Base-by-base conservation (phyloP, 2,797 vertebrate genomes). In the Strix occidentalis region DNA sequence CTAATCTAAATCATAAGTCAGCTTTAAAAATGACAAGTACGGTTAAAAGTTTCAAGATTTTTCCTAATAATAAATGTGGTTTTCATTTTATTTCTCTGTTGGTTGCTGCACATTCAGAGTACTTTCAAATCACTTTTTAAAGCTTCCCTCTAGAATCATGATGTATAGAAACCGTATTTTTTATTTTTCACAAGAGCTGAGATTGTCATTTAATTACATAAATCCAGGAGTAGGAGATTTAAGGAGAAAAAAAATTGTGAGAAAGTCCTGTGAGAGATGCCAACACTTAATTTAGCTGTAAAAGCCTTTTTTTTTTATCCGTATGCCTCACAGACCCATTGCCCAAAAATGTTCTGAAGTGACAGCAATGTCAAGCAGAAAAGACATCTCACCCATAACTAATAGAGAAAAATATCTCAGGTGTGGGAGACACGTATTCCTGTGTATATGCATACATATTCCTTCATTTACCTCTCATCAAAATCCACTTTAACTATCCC, bases 1-100 rank as follows among this genome's bases (percentile, higher is more conserved):
- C 95, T 96, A 76, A 94, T 95, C 88, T 90, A 96, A 96, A 97
- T 72, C 96, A 33, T 91, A 97, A 93, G 84, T 91, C 92, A 96
- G 53, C 89, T 92, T 96, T 91, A 60, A 94, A 95, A 91, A 87
- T 96, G 75, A 92, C 92, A 94, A 94, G 89, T 45, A 53, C 2
- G 5, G 74, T 60, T 95, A 87, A 94, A 97, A 96, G 86, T 96
- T 95, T 95, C 45, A 20, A 60, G 81, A 70, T 94, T 93, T 95
- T 94, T 95, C 95, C 93, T 85, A 93, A 95, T 93, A 96, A 93
- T 87, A 94, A 94, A 95, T 92, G 84, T 54, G n/a, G 25, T 16
- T 96, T 96, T 90, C 74, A 89, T 95, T 93, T 84, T 84, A 95
- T 93, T 95, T 89, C 89, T 96, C 95, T 92, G 89, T 92, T 93